Evolutionary conservation across 2,888 invertebrate species (phyloP).

Genomic region (Slavum lentiscoides): DNA sequence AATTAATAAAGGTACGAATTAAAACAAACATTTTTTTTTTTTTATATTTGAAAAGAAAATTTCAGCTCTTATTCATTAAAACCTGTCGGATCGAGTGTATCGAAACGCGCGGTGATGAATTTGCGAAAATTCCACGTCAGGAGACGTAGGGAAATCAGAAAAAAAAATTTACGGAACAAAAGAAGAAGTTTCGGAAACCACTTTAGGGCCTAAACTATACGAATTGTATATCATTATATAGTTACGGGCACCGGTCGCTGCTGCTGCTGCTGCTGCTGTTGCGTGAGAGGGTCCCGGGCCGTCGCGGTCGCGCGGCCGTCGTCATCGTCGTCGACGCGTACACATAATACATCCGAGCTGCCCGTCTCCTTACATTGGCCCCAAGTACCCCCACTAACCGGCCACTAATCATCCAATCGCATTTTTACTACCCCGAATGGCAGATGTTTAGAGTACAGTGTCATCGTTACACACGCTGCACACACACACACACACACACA

Average conservation of each 20-base stretch:
- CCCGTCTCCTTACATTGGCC: slow-evolving; percentile 51
- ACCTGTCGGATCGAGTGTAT: too few relatives aligned
- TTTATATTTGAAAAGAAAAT: too few relatives aligned
- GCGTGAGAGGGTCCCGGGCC: neutral
- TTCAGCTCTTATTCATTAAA: too few relatives aligned
- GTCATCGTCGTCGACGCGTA: neutral
- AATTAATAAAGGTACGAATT: too few relatives aligned
- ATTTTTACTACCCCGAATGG: slow-evolving; percentile 52
- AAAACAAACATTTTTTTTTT: too few relatives aligned
- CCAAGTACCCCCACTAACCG: slow-evolving; percentile 51
- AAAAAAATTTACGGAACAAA: too few relatives aligned
- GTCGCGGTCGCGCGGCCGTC: neutral
- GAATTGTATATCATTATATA: too few relatives aligned
- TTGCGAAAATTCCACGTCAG: too few relatives aligned
- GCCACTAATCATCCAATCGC: slow-evolving; percentile 53
- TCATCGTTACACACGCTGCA: slow-evolving; percentile 17
- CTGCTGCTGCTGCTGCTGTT: neutral
- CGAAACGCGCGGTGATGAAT: too few relatives aligned
- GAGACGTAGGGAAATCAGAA: too few relatives aligned
- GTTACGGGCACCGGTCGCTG: neutral
- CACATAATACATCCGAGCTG: slow-evolving; percentile 11
- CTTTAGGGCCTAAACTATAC: too few relatives aligned
- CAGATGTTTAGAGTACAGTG: slow-evolving; percentile 45
- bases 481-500: neutral
- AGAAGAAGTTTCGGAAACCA: too few relatives aligned